Conservation (phyloP, 2,797 vertebrate genomes). For the Anniella stebbinsi region DNA sequence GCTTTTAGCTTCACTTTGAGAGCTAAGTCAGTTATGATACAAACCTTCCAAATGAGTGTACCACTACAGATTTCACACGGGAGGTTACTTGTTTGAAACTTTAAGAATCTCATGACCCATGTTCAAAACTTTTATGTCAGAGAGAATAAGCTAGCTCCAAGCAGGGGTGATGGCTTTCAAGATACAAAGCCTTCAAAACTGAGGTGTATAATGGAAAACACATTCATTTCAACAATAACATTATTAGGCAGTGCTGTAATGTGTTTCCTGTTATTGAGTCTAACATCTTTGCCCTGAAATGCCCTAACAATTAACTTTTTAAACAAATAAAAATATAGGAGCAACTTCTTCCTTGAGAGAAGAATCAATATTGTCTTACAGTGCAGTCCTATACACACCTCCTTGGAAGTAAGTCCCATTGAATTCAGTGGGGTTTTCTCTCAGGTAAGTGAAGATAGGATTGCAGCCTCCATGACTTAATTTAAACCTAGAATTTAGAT, state of each 20-base stretch:
- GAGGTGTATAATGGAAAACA: constrained; percentile 20
- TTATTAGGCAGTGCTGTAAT: constrained; percentile 30
- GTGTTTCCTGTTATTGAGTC: constrained; percentile 39
- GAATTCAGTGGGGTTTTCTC: neutral
- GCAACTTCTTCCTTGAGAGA: constrained; percentile 36
- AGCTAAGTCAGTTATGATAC: neutral
- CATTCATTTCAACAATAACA: constrained; percentile 27
- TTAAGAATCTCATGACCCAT: neutral
- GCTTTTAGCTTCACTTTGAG: neutral
- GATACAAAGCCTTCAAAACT: constrained; percentile 7
- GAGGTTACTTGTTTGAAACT: neutral
- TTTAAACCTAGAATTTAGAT: neutral
- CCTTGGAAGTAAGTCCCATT: neutral
- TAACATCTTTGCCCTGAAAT: constrained; percentile 22
- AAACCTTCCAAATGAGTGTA: neutral
- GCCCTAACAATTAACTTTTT: constrained; percentile 35
- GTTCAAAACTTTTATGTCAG: constrained; percentile 6
- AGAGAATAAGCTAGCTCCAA: neutral
- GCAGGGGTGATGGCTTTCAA: neutral
- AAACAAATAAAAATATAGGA: constrained; percentile 29
- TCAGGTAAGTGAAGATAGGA: neutral
- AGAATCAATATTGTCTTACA: neutral
- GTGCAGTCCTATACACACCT: neutral
- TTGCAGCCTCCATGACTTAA: neutral
- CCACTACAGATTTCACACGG: neutral